Evolutionary conservation across 1,140 invertebrate species (phyloP).

Genomic region (Musca domestica): DNA sequence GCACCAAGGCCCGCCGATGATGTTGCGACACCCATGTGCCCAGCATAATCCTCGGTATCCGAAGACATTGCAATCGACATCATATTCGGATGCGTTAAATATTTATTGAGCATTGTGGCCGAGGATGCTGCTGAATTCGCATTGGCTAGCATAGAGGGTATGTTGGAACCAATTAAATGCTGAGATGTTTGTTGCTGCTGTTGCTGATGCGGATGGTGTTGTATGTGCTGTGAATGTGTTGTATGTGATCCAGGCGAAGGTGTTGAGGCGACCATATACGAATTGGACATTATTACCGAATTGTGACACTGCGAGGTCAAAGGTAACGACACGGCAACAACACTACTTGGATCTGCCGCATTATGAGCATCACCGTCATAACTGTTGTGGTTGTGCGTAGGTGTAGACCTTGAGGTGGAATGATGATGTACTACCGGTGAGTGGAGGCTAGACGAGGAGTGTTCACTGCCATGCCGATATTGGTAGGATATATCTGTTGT

Average conservation of each 20-base stretch:
- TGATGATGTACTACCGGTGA: slow-evolving; percentile 47
- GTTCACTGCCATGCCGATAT: slow-evolving; percentile 48
- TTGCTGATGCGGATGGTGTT: slow-evolving; percentile 33
- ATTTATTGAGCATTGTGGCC: slow-evolving; percentile 45
- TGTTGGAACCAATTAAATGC: slow-evolving; percentile 41
- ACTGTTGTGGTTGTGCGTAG: slow-evolving; percentile 11
- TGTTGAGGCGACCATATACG: slow-evolving; percentile 33
- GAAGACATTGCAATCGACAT: slow-evolving; percentile 32
- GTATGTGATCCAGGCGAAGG: background rate
- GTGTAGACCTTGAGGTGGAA: slow-evolving; percentile 31
- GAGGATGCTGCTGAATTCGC: slow-evolving; percentile 28
- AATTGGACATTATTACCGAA: slow-evolving; percentile 33
- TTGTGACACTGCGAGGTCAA: slow-evolving; percentile 5
- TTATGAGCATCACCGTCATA: background rate
- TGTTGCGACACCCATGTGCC: slow-evolving; percentile 19
- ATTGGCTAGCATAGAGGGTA: slow-evolving; percentile 32
- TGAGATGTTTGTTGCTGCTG: slow-evolving; percentile 28
- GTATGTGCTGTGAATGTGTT: background rate
- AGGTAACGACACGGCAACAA: background rate
- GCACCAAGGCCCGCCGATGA: background rate
- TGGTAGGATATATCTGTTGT: slow-evolving; percentile 34
- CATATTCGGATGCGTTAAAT: slow-evolving; percentile 47
- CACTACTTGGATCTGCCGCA: background rate
- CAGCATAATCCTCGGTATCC: slow-evolving; percentile 29
- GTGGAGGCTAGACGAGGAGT: slow-evolving; percentile 48